Percentiles rank a stretch among this genome's conserved stretches.
Conservation (phyloP, 2,797 vertebrate species). For the Pantherophis vulpinus region DNA sequence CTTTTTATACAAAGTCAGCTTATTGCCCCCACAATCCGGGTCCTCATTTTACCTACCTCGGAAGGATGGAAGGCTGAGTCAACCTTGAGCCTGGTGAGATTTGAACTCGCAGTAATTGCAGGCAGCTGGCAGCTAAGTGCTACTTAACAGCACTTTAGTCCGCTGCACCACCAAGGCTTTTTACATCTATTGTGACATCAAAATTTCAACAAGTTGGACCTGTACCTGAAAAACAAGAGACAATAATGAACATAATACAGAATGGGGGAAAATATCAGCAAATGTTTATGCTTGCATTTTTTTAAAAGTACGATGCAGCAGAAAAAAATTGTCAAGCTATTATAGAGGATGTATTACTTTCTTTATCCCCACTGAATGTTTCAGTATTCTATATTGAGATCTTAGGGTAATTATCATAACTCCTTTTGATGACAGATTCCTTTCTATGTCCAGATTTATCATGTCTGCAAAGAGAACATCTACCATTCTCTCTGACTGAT, state of each 20-base stretch:
- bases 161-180: too few relatives aligned
- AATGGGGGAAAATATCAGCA: not conserved
- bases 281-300: not conserved
- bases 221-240: not conserved
- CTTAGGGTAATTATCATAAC: not conserved
- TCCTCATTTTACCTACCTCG: too few relatives aligned
- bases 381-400: not conserved
- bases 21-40: too few relatives aligned
- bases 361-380: not conserved
- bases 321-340: not conserved
- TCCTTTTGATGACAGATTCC: not conserved
- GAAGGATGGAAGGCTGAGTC: too few relatives aligned
- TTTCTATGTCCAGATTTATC: conserved; percentile 1
- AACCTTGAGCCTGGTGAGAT: too few relatives aligned
- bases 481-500: not conserved
- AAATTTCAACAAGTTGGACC: not conserved
- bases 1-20: too few relatives aligned
- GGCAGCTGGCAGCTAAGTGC: too few relatives aligned
- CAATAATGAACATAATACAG: not conserved
- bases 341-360: not conserved
- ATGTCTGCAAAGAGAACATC: not conserved
- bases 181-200: not conserved
- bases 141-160: too few relatives aligned
- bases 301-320: fast-evolving
- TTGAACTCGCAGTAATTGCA: too few relatives aligned